Evolutionary conservation across 2,888 invertebrate genomes (phyloP), one percentile per base, ranked within the genome.

Genomic region (Leptinotarsa juncta): DNA sequence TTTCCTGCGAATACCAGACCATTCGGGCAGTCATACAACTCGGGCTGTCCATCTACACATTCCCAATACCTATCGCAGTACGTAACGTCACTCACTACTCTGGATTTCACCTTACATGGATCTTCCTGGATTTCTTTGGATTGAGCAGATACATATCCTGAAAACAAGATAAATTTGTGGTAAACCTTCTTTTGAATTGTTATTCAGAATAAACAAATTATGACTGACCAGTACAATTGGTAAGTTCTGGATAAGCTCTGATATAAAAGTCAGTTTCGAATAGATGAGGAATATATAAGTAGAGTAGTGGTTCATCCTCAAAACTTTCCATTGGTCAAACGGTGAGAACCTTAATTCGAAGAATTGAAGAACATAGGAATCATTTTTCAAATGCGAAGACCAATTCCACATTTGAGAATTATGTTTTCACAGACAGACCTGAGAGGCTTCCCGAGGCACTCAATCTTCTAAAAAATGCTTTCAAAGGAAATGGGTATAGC

Each of bases 1-100:
- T 95, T 95, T 4, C 96, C 96, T 20, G 96, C 95, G 88, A 94
- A 97, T 65, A 96, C 96, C 80, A 96, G 89, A 0, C 96, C 96
- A 84, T 96, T 97, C 72, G 96, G 96, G 84, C 96, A 97, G 89
- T 96, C 96, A 87, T 96, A 96, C 75, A 96, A 90, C 79, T 95
- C 93, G 0, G 95, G 92, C 85, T 95, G 94, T 0, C 94, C 95
- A 81, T 91, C 93, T 76, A 95, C 94, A 84, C 96, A 96, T 87
- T 96, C 96, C 95, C 96, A 96, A 85, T 94, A 95, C 79, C 82
- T 81, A 87, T 94, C 94, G 85, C 96, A 96, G 88, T 96, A 94
- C 67, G 94, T 94, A 81, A 92, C 92, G 83, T 96, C 96, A 0
- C 91, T 91, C 0, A 94, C 93, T 0, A 96, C 91, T 69, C 95